phyloP scores from a whole-genome alignment of 2,888 invertebrate genomes.

The Heteropelma amictum region DNA sequence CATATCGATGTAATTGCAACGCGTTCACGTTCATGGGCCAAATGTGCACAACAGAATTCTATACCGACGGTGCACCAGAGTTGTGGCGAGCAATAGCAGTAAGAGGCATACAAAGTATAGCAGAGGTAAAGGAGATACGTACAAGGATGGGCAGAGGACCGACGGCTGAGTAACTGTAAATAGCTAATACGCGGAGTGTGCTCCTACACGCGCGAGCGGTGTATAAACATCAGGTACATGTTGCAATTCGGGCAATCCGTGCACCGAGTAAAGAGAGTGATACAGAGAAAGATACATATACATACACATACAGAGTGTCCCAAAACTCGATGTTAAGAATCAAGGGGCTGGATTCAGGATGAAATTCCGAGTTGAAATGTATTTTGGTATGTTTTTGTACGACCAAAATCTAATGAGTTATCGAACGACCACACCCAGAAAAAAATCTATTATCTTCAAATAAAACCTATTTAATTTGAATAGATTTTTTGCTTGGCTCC shows the following conservation, averaged over 20 bases:
- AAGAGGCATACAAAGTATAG: not conserved
- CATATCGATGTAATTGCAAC: conserved; percentile 35
- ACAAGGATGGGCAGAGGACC: conserved; percentile 44
- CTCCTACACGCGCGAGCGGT: conserved; percentile 57
- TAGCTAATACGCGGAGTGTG: conserved; percentile 64
- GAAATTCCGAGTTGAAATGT: too few relatives aligned
- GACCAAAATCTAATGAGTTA: too few relatives aligned
- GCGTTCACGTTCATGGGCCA: not conserved
- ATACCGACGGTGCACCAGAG: not conserved
- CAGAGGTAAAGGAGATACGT: conserved; percentile 47
- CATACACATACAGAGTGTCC: conserved; percentile 10
- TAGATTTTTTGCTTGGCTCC: too few relatives aligned
- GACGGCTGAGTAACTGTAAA: conserved; percentile 67
- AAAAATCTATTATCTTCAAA: too few relatives aligned
- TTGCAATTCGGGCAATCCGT: conserved; percentile 60
- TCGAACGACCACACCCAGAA: too few relatives aligned
- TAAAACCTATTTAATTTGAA: too few relatives aligned
- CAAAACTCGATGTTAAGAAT: too few relatives aligned
- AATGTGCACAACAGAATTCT: conserved; percentile 5
- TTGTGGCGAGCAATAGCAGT: not conserved
- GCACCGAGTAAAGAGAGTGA: conserved; percentile 47
- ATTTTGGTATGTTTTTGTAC: too few relatives aligned
- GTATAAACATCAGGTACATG: conserved; percentile 62
- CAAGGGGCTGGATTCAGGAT: too few relatives aligned
- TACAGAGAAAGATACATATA: conserved; percentile 21